These are phyloP conservation scores for Ariolimax columbianus DNA, from an alignment of 2,888 invertebrate species.

Conservation along the genomic window DNA sequence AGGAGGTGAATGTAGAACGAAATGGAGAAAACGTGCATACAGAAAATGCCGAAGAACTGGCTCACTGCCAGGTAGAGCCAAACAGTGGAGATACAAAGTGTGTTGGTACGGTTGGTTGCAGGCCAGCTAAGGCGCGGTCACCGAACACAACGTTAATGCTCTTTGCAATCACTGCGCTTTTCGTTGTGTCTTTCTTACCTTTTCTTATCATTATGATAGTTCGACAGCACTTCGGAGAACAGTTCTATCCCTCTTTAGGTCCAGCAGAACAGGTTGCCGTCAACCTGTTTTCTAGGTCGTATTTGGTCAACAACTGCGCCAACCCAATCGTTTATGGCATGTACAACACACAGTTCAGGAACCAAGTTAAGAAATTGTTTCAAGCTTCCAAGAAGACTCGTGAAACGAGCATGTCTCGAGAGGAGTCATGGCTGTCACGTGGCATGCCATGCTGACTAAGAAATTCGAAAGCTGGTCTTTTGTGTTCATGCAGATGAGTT, in stretches of 20 bases:
- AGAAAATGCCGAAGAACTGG: not conserved
- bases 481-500: too few relatives aligned
- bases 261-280: slow-evolving; percentile 50
- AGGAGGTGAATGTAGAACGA: not conserved
- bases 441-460: slow-evolving; percentile 24
- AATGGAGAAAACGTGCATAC: not conserved
- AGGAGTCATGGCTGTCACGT: slow-evolving; percentile 12
- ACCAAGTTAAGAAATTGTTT: slow-evolving; percentile 53
- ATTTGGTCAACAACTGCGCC: slow-evolving; percentile 61
- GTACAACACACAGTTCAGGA: slow-evolving; percentile 58
- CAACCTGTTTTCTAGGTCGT: slow-evolving; percentile 58
- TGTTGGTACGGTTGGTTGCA: slow-evolving; percentile 9
- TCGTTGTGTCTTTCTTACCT: slow-evolving; percentile 59
- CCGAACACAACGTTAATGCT: slow-evolving; percentile 57
- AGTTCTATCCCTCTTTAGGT: slow-evolving; percentile 54
- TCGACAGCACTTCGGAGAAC: slow-evolving; percentile 47
- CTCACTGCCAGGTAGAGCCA: not conserved
- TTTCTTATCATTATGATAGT: slow-evolving; percentile 58
- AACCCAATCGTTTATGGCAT: slow-evolving; percentile 62
- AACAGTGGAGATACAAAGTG: not conserved
- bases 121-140: slow-evolving; percentile 37
- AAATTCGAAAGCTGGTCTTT: too few relatives aligned
- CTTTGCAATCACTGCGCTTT: slow-evolving; percentile 59
- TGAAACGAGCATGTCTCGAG: slow-evolving; percentile 8
- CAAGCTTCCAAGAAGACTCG: not conserved